A percentile compares a stretch with the other conserved stretches of the same genome.
Evolutionary conservation across 2,888 invertebrate genomes (phyloP).

Genomic region (Monochamus alternatus): DNA sequence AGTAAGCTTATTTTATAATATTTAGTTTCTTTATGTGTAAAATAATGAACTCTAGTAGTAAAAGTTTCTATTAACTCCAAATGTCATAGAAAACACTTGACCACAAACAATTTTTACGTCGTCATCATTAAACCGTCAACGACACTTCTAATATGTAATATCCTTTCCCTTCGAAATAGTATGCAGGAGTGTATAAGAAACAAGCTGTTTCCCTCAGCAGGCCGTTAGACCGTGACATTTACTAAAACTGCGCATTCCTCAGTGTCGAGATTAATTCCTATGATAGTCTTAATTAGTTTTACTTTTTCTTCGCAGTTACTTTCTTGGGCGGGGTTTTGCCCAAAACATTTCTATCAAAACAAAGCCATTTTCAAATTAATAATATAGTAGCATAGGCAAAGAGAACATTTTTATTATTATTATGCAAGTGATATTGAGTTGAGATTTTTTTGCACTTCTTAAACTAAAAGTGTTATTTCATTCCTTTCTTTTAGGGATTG

Average conservation of each 20-base stretch:
- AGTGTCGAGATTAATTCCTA: background rate
- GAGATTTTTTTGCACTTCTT: no score
- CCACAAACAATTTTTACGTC: no score
- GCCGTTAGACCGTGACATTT: background rate
- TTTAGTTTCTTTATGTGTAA: no score
- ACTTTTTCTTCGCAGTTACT: background rate
- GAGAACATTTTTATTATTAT: no score
- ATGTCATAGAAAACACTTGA: background rate
- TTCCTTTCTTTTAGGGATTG: no score
- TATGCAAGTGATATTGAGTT: no score
- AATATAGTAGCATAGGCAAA: no score
- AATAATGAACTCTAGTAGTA: background rate
- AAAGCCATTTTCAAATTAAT: no score
- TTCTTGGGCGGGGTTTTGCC: background rate
- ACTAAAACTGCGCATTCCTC: constrained; percentile 4
- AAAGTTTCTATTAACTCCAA: background rate
- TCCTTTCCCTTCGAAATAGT: constrained; percentile 1
- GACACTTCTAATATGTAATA: background rate
- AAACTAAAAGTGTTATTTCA: no score
- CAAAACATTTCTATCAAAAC: background rate
- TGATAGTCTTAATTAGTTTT: constrained; percentile 6
- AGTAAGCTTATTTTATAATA: no score
- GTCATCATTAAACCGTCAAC: no score
- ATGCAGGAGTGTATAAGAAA: background rate
- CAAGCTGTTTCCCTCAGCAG: background rate